Evolutionary conservation across 2,113 vertebrate genomes (phyloP).

Genomic region (Apodemus speciosus): DNA sequence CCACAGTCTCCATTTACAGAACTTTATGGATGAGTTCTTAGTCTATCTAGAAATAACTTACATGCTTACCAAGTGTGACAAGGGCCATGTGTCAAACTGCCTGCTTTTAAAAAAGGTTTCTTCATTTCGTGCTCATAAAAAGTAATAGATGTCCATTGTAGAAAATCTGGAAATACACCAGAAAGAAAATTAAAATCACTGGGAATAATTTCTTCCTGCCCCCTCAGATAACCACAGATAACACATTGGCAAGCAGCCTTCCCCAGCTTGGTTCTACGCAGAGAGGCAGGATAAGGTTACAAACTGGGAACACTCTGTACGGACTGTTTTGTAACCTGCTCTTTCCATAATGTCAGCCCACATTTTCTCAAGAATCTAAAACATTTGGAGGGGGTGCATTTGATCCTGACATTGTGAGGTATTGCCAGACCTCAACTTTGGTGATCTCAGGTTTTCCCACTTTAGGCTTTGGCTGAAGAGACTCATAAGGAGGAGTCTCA

Average conservation of each 20-base stretch:
- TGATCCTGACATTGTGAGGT: slow-evolving; percentile 40
- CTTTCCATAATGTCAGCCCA: slow-evolving; percentile 64
- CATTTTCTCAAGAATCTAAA: slow-evolving; percentile 71
- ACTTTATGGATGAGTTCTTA: neutral
- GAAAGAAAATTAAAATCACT: slow-evolving; percentile 67
- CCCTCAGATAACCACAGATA: slow-evolving; percentile 70
- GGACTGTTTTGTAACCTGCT: slow-evolving; percentile 55
- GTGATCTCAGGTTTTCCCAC: slow-evolving; percentile 61
- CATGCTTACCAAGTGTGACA: slow-evolving; percentile 13
- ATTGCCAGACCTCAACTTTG: slow-evolving; percentile 53
- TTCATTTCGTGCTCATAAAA: slow-evolving; percentile 65
- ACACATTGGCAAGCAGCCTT: slow-evolving; percentile 50
- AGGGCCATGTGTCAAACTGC: slow-evolving; percentile 28
- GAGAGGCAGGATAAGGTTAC: slow-evolving; percentile 61
- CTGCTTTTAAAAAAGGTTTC: neutral
- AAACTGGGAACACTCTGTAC: slow-evolving; percentile 46
- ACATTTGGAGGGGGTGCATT: neutral
- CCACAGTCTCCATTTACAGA: neutral
- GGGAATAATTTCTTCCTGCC: slow-evolving; percentile 55
- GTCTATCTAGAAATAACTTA: slow-evolving; percentile 32
- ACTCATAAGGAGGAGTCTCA: slow-evolving; percentile 60
- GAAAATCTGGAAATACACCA: slow-evolving; percentile 59
- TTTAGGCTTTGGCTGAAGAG: slow-evolving; percentile 18
- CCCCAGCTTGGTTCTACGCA: neutral
- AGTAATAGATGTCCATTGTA: slow-evolving; percentile 55